phyloP scores from a whole-genome alignment of 2,113 vertebrate species.

The Delphinapterus leucas region DNA sequence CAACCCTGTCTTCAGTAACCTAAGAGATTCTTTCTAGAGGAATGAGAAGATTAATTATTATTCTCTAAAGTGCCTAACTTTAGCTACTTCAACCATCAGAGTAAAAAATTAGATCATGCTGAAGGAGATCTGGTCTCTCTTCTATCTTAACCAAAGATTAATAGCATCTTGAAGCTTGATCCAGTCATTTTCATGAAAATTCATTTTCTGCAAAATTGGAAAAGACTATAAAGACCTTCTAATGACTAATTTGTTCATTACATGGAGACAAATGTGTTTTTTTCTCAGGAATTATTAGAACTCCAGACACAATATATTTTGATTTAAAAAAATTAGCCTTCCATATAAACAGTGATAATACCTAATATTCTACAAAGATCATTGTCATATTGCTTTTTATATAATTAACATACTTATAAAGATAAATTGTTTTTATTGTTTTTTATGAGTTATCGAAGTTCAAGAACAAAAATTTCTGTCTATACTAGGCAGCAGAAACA shows the following conservation, averaged over 20 bases:
- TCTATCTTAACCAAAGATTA: slow-evolving; percentile 24
- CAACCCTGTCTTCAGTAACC: not conserved
- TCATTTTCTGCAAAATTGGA: slow-evolving; percentile 14
- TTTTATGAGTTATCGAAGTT: not conserved
- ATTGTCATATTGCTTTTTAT: not conserved
- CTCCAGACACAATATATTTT: not conserved
- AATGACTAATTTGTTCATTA: slow-evolving; percentile 41
- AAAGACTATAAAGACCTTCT: not conserved
- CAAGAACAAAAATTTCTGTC: not conserved
- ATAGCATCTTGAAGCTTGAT: not conserved
- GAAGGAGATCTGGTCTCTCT: not conserved
- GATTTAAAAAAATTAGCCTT: not conserved
- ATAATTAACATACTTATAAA: not conserved
- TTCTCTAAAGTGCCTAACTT: slow-evolving; percentile 35
- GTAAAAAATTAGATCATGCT: slow-evolving; percentile 29
- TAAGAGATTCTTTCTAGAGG: not conserved
- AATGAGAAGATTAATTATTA: slow-evolving; percentile 34
- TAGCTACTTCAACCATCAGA: not conserved
- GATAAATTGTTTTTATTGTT: not conserved
- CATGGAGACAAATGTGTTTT: not conserved
- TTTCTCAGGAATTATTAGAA: slow-evolving; percentile 31
- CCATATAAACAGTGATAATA: not conserved
- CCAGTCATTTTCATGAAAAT: slow-evolving; percentile 41
- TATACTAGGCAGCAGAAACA: not conserved
- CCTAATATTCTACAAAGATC: not conserved